phyloP scores from a whole-genome alignment of 2,888 invertebrate species.

The Camptogramma bilineatum region DNA sequence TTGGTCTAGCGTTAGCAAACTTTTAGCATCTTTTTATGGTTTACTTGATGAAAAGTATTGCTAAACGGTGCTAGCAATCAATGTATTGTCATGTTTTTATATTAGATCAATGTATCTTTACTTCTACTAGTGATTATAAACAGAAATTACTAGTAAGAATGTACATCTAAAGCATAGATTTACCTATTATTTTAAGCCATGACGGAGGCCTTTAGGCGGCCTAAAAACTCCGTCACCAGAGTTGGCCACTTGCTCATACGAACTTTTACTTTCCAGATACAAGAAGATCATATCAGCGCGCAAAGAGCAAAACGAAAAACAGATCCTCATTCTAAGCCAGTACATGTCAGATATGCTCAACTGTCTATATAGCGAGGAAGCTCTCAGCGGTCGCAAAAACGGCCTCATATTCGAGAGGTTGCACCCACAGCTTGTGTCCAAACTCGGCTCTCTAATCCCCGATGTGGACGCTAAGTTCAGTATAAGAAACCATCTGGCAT shows the following conservation, averaged over 20 bases:
- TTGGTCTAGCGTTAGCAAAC: too few relatives aligned
- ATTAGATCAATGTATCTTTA: too few relatives aligned
- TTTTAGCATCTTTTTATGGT: too few relatives aligned
- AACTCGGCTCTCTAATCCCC: constrained; percentile 61
- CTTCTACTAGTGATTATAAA: neutral
- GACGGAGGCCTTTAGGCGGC: too few relatives aligned
- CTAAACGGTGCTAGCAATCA: too few relatives aligned
- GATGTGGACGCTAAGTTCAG: constrained; percentile 65
- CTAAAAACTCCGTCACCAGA: too few relatives aligned
- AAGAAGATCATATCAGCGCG: constrained; percentile 61
- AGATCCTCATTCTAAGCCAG: constrained; percentile 55
- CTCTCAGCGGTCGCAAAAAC: constrained; percentile 52
- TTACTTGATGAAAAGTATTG: too few relatives aligned
- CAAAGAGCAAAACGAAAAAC: constrained; percentile 50
- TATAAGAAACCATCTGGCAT: constrained; percentile 69
- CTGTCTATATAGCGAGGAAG: constrained; percentile 68
- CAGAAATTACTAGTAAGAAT: neutral
- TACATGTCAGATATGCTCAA: constrained; percentile 69
- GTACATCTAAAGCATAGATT: too few relatives aligned
- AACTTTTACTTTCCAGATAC: constrained; percentile 63
- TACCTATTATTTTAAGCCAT: too few relatives aligned
- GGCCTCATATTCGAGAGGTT: constrained; percentile 68
- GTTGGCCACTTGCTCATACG: too few relatives aligned
- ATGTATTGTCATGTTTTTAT: too few relatives aligned
- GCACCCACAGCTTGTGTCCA: constrained; percentile 61